These are phyloP conservation scores for Gadopsis bispinosus DNA, from an alignment of 2,797 vertebrate species.

Conservation along the genomic window DNA sequence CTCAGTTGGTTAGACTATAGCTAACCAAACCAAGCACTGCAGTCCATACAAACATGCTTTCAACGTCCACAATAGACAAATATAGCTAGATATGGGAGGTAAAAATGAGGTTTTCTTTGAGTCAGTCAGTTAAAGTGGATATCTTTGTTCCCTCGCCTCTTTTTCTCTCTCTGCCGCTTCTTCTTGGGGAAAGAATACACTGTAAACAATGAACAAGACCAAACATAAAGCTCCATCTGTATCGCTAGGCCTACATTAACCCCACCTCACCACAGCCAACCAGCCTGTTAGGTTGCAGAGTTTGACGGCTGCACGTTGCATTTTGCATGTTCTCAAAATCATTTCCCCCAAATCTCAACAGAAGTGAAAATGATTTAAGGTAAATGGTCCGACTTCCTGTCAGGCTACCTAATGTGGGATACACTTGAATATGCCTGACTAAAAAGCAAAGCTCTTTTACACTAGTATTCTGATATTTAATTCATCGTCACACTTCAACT, in stretches of 20 bases:
- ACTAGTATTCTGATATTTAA: background rate
- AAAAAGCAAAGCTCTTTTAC: background rate
- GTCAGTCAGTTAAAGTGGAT: background rate
- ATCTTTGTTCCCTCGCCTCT: background rate
- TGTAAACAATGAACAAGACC: background rate
- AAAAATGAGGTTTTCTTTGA: no score
- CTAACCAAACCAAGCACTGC: background rate
- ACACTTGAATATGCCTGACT: background rate
- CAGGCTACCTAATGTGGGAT: background rate
- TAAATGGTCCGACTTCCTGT: background rate
- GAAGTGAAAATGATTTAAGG: background rate
- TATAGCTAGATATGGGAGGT: background rate
- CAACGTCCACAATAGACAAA: background rate
- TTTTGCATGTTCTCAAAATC: background rate
- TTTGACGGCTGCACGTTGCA: no score
- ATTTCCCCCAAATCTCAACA: background rate
- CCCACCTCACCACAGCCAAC: background rate
- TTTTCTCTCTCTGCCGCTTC: background rate
- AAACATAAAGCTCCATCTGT: no score
- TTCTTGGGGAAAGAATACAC: background rate
- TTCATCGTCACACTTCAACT: background rate
- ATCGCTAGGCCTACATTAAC: no score
- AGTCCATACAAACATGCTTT: background rate
- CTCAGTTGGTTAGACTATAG: background rate
- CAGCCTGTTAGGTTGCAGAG: background rate